Evolutionary conservation across 1,140 invertebrate species (phyloP).

Genomic region (Sitophilus oryzae): DNA sequence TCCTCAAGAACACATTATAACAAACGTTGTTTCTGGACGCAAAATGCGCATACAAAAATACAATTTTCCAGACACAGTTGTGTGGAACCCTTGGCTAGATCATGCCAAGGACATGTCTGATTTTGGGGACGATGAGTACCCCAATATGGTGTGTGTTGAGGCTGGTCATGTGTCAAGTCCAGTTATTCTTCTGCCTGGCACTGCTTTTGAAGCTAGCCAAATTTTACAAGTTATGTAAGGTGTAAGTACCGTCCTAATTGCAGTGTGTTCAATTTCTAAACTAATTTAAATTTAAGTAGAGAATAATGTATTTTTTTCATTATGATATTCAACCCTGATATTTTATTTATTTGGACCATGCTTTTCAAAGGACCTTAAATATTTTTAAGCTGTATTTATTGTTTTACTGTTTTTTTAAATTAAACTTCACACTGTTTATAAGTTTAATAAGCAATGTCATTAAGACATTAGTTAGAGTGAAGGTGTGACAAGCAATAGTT

Average conservation of each 20-base stretch:
- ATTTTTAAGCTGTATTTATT: not conserved
- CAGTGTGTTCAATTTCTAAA: constrained; percentile 1
- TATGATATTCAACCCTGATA: constrained; percentile 7
- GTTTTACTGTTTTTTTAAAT: constrained; percentile 7
- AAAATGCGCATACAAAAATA: constrained; percentile 91
- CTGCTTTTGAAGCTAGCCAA: constrained; percentile 82
- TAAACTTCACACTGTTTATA: not conserved
- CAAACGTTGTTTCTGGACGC: constrained; percentile 83
- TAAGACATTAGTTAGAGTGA: not conserved
- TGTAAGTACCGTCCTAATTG: constrained; percentile 10
- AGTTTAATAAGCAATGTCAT: not conserved
- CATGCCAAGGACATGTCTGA: constrained; percentile 87
- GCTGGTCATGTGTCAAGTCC: constrained; percentile 82
- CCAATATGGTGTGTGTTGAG: constrained; percentile 93
- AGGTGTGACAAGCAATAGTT: constrained; percentile 14
- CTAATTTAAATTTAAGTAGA: constrained; percentile 11
- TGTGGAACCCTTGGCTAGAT: constrained; percentile 96
- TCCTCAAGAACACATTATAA: constrained; percentile 85
- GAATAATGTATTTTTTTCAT: constrained; percentile 6
- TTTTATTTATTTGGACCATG: constrained; percentile 4
- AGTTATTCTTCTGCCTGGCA: constrained; percentile 77
- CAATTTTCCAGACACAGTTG: constrained; percentile 89
- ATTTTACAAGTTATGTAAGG: constrained; percentile 64
- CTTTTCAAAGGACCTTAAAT: constrained; percentile 1
- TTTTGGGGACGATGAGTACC: constrained; percentile 92